Base-by-base conservation (phyloP, 2,113 vertebrate genomes). In the Larimichthys polyactis region DNA sequence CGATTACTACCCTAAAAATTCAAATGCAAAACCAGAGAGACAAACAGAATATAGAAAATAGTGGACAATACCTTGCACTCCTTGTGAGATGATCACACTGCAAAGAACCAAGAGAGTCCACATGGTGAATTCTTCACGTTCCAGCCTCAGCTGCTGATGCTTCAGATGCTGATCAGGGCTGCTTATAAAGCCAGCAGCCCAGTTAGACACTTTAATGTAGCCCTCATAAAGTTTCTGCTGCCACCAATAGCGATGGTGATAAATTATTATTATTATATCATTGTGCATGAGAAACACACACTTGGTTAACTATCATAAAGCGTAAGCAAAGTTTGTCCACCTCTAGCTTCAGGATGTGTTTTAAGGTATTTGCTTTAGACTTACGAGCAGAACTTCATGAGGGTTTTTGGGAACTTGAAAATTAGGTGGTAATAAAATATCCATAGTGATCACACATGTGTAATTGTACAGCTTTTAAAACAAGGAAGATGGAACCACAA, bases 211-310 rank as follows among this genome's bases (percentile, higher is more conserved):
- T 44, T 63, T 54, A 40, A 68, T 66, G 57, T 16, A 76, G 57
- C 51, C 65, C 22, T 63, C 60, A 78, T 81, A 82, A 82, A 89
- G 14, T 55, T 51, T 44, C 44, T 60, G 17, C 70, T 46, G 64
- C 64, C 69, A 71, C 8, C 49, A 58, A 67, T 16, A 76, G 15
- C 32, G 3, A 51, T 1, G 17, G 27, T 57, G 36, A 68, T 60
- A 32, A 3, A 73, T 84, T 60, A 54, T 12, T 32, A n/a, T 22
- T 72, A 63, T 40, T 40, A 8, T 9, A 59, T 71, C 10, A 32
- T n/a, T 65, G 1, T 15, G 32, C 46, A 24, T 93, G 93, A 83
- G 91, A 93, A 94, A 63, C 24, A 40, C 40, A 81, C 92, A 92
- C 59, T 24, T 91, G 89, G 19, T 84, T 82, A 71, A 64, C 49